phyloP scores from a whole-genome alignment of 2,797 vertebrate genomes.

The Scolopax rusticola region DNA sequence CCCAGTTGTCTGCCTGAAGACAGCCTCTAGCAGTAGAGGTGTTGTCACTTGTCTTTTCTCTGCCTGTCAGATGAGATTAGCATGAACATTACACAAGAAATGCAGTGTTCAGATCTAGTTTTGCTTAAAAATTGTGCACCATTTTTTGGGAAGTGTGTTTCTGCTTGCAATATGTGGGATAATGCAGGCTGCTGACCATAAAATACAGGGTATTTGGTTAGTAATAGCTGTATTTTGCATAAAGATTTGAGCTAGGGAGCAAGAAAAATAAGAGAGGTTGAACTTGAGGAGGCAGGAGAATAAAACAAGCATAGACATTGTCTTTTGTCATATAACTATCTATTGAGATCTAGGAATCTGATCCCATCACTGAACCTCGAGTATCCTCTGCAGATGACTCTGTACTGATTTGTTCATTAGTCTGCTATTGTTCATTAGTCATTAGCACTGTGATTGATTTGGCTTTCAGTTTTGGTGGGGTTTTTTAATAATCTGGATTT shows the following conservation, averaged over 20 bases:
- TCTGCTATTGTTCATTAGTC: background rate
- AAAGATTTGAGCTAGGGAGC: background rate
- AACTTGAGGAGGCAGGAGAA: background rate
- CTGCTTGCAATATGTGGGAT: background rate
- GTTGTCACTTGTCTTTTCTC: background rate
- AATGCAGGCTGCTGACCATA: background rate
- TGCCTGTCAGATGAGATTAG: background rate
- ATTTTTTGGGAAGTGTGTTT: background rate
- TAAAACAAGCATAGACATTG: background rate
- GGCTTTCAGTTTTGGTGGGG: background rate
- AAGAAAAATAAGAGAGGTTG: background rate
- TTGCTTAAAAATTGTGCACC: background rate
- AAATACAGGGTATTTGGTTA: background rate
- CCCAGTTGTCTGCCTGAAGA: background rate
- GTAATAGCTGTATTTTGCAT: background rate
- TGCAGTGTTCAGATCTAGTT: background rate
- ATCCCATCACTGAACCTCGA: background rate
- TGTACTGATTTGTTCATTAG: background rate
- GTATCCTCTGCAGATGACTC: background rate
- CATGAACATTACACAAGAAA: background rate
- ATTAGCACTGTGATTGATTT: background rate
- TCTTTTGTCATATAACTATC: background rate
- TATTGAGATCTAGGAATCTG: background rate
- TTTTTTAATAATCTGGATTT: background rate
- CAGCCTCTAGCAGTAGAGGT: background rate